Evolutionary conservation across 2,113 vertebrate species (phyloP).

Genomic region (Myotis davidii): DNA sequence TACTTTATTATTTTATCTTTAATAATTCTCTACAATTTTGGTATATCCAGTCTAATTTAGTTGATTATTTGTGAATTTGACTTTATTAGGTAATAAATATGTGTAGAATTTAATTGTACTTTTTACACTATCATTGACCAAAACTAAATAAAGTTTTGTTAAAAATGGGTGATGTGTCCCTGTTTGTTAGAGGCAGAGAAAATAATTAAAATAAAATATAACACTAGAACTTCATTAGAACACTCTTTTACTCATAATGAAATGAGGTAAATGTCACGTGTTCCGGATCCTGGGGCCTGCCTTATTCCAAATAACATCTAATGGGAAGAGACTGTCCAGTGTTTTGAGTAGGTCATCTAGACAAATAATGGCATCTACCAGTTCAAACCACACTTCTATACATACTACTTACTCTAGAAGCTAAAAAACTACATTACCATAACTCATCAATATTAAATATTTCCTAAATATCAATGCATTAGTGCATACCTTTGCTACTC

Average conservation of each 20-base stretch:
- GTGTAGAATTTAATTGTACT: not conserved
- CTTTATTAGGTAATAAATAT: constrained; percentile 48
- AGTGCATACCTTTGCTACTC: not conserved
- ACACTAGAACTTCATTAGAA: not conserved
- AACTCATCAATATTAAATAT: not conserved
- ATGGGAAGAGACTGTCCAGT: not conserved
- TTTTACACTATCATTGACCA: constrained; percentile 28
- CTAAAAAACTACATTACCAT: not conserved
- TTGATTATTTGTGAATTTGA: constrained; percentile 5
- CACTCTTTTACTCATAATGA: not conserved
- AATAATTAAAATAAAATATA: constrained; percentile 40
- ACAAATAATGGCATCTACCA: not conserved
- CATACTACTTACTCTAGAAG: not conserved
- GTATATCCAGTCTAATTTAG: not conserved
- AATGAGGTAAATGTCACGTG: not conserved
- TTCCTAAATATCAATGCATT: not conserved
- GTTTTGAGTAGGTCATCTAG: not conserved
- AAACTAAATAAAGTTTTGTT: not conserved
- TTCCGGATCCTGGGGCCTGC: not conserved
- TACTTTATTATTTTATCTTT: constrained; percentile 28
- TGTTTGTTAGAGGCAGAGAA: not conserved
- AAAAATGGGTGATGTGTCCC: not conserved
- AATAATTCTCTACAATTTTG: constrained; percentile 39
- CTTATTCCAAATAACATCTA: constrained; percentile 18
- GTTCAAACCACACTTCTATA: not conserved